Evolutionary conservation across 2,113 vertebrate species (phyloP), one percentile per base, ranked within the genome.

Genomic region (Hyla sarda): DNA sequence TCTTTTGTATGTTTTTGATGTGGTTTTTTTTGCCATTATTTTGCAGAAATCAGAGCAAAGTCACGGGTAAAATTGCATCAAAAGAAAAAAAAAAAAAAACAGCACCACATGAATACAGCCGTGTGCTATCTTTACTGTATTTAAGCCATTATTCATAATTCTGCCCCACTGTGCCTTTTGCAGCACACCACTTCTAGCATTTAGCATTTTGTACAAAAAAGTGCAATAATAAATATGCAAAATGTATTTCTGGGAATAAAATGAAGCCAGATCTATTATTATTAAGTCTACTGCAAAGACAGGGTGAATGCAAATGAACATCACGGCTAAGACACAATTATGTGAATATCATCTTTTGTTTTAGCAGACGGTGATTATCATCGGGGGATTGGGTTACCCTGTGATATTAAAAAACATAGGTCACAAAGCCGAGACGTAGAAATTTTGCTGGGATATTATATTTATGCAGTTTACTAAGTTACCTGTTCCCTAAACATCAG

Each of bases 401-500:
- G 65, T 32, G 23, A 81, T 73, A 86, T 86, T 86, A 81, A 86
- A 83, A 86, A 80, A 79, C 84, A 86, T 72, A 60, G 67, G 84
- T 60, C 50, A 73, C 65, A 72, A 47, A 72, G 65, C 76, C 73
- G 76, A 86, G 84, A 81, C 47, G 50, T 56, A 65, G 25, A 60
- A 72, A 81, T 60, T 19, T 80, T 58, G 50, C 76, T 32, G 62
- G 62, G 84, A 56, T 60, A 79, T 72, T 80, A 50, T 72, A 72
- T 85, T 86, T 86, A 86, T 86, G 67, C 76, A 86, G 62, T 71
- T 80, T 86, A 80, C 76, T 72, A 86, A 86, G 72, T 72, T 37
- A 80, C 84, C 76, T 80, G 47, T 87, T 90, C 74, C 82, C 88
- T 90, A 89, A 88, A 88, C 75, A 87, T 89, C 83, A 90, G 85